phyloP scores from a whole-genome alignment of 2,888 invertebrate species.

The Lycia hirtaria region DNA sequence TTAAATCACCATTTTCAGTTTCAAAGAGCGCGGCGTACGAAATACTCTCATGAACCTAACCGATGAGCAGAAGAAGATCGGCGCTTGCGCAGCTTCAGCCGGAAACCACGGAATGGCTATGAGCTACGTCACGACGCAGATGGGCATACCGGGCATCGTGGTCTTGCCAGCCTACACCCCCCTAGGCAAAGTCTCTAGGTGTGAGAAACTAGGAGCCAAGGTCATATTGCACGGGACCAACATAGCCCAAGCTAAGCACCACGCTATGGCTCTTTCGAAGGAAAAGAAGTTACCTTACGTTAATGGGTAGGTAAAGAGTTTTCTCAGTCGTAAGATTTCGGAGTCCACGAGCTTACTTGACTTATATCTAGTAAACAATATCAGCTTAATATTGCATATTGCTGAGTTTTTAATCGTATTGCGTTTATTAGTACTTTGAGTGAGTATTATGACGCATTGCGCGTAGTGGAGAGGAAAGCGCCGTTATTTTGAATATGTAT shows the following conservation, averaged over 20 bases:
- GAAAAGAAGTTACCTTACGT: conserved; percentile 91
- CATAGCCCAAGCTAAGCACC: conserved; percentile 90
- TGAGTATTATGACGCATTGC: too few relatives aligned
- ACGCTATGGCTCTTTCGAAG: conserved; percentile 89
- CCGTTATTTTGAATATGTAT: too few relatives aligned
- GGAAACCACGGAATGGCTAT: conserved; percentile 95
- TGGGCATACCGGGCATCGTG: conserved; percentile 90
- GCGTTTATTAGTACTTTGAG: too few relatives aligned
- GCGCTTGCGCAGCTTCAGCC: conserved; percentile 95
- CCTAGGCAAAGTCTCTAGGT: conserved; percentile 95
- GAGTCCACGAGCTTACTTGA: too few relatives aligned
- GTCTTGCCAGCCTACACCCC: conserved; percentile 96
- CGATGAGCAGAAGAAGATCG: conserved; percentile 89
- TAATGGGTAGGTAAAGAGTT: conserved; percentile 88
- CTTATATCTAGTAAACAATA: not conserved
- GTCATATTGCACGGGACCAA: conserved; percentile 91
- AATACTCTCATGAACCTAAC: conserved; percentile 90
- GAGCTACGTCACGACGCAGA: conserved; percentile 89
- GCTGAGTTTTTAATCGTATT: too few relatives aligned
- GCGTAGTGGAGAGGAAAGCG: too few relatives aligned
- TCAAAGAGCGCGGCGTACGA: conserved; percentile 96
- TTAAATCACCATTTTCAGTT: conserved; percentile 80
- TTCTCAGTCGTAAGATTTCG: not conserved
- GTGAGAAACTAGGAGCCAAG: conserved; percentile 91
- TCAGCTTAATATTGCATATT: too few relatives aligned